Base-by-base conservation (phyloP, 1,140 invertebrate genomes). In the Macrostomum lignano region DNA sequence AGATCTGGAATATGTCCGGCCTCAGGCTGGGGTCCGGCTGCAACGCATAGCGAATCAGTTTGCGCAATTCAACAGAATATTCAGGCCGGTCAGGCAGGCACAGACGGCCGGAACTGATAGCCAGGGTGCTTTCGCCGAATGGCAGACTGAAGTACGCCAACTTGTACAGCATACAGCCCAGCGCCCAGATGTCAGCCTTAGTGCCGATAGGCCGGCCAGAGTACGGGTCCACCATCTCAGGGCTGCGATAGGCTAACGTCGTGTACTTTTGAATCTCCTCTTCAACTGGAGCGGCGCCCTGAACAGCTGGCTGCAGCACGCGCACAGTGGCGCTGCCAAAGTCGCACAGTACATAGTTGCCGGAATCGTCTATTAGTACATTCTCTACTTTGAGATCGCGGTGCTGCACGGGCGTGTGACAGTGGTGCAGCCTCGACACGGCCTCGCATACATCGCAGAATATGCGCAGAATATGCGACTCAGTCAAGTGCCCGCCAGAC, bases 151-250 rank as follows among this genome's bases (percentile, higher is more conserved):
- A 86, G 52, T 74, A 88, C 55, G 77, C 84, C 33, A 88, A 64
- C 56, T 79, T 78, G 50, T 79, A 86, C 14, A 86, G 58, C 44
- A 84, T 60, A n/a, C n/a, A n/a, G n/a, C n/a, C n/a, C n/a, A n/a
- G n/a, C n/a, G n/a, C n/a, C n/a, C n/a, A n/a, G n/a, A n/a, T n/a
- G 63, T 84, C 78, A 25, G 73, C 65, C 60, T 82, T 82, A 4
- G 71, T 77, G n/a, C 76, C 76, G 36, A 88, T 81, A 14, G 69
- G 57, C 58, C 74, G 73, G 15, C 72, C 74, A 42, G 64, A 67
- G 55, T 88, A 88, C 41, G 88, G 64, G 58, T 91, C 81, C 19
- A 91, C 68, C 82, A 91, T 88, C 64, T 91, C 82, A 14, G 82
- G 82, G 11, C 78, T 67, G 44, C 81, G 67, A 54, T 91, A 88